Evolutionary conservation across 2,888 invertebrate genomes (phyloP).

Genomic region (Mythimna vitellina): DNA sequence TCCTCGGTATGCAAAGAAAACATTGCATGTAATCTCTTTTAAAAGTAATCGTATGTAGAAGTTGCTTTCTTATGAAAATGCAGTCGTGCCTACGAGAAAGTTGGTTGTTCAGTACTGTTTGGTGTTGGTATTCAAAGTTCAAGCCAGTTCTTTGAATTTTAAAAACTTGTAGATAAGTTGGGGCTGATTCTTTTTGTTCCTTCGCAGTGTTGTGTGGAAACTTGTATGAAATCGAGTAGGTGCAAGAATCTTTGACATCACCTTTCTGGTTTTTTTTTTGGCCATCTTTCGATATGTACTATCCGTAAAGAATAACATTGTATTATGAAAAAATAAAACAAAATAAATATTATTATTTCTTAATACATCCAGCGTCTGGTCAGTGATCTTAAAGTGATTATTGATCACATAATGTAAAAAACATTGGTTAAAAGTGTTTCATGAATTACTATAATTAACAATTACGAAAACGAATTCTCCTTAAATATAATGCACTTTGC

Average conservation of each 20-base stretch:
- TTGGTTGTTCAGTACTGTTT: constrained; percentile 38
- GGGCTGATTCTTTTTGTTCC: constrained; percentile 10
- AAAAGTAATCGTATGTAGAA: constrained; percentile 38
- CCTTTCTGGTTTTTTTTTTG: background rate
- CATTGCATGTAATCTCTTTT: constrained; percentile 28
- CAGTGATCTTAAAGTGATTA: no score
- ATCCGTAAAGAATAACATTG: no score
- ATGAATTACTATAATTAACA: no score
- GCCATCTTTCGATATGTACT: no score
- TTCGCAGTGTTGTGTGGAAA: background rate
- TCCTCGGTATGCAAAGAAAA: constrained; percentile 49
- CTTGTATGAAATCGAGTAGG: background rate
- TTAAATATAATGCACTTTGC: no score
- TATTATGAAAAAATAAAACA: no score
- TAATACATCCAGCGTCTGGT: no score
- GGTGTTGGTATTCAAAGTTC: constrained; percentile 54
- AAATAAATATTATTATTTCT: no score
- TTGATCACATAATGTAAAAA: no score
- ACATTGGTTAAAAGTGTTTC: no score
- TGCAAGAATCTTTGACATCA: background rate
- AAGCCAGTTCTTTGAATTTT: constrained; percentile 56
- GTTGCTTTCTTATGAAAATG: constrained; percentile 54
- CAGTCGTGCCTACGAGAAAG: constrained; percentile 33
- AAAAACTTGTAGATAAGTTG: constrained; percentile 44
- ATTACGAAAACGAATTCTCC: no score